Percentiles rank a stretch among this genome's conserved stretches.
phyloP scores from a whole-genome alignment of 2,797 vertebrate species.

The Myotis vivesi region DNA sequence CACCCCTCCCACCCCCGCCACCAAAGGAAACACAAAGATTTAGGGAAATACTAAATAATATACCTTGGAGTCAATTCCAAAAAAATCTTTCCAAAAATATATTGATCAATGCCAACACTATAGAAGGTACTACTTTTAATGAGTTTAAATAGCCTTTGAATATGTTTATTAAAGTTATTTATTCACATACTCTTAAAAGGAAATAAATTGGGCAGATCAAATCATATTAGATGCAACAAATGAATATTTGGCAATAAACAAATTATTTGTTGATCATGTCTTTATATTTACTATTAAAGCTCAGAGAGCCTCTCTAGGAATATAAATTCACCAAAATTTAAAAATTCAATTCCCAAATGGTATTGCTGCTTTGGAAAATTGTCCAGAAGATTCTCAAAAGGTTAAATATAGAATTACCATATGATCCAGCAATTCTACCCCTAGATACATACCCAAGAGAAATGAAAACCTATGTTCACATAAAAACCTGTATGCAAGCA shows the following conservation, averaged over 20 bases:
- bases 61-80: background rate
- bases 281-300: constrained; percentile 32
- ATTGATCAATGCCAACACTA: background rate
- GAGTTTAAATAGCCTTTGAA: background rate
- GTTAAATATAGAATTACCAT: background rate
- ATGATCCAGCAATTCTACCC: background rate
- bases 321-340: constrained; percentile 36
- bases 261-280: constrained; percentile 22
- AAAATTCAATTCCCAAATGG: constrained; percentile 37
- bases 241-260: background rate
- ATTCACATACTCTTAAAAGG: constrained; percentile 8
- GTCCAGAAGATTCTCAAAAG: constrained; percentile 5
- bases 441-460: background rate
- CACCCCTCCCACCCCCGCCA: background rate
- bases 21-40: background rate
- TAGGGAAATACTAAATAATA: constrained; percentile 20
- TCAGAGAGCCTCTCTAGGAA: constrained; percentile 22
- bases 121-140: background rate
- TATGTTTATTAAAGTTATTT: constrained; percentile 29
- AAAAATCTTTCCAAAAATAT: background rate
- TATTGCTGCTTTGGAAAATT: background rate
- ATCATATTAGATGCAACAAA: constrained; percentile 13
- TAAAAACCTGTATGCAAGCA: constrained; percentile 3
- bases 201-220: constrained; percentile 10
- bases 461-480: background rate